A percentile compares a stretch with the other conserved stretches of the same genome.
Conservation (phyloP, 1,140 invertebrate genomes). For the Aphaenogaster rudis region DNA sequence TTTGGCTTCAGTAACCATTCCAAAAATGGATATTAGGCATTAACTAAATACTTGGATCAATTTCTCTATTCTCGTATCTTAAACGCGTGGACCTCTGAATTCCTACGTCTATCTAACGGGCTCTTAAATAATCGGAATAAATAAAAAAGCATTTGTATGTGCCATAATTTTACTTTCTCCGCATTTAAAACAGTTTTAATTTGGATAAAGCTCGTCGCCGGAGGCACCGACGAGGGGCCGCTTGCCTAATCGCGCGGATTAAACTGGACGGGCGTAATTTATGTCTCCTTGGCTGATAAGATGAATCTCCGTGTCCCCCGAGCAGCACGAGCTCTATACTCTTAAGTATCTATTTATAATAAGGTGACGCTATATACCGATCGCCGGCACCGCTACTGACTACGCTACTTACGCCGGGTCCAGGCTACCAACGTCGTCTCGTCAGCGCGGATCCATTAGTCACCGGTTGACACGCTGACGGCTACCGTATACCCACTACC, state of each 20-base stretch:
- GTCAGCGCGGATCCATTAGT: slow-evolving; percentile 84
- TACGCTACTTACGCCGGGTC: slow-evolving; percentile 68
- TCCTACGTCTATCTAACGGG: background rate
- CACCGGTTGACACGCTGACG: slow-evolving; percentile 83
- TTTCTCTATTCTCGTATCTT: slow-evolving; percentile 13
- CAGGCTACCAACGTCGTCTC: slow-evolving; percentile 78
- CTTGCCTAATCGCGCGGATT: slow-evolving; percentile 69
- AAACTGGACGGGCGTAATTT: slow-evolving; percentile 72
- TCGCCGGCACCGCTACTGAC: slow-evolving; percentile 60
- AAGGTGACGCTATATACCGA: slow-evolving; percentile 73
- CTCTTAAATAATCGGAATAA: slow-evolving; percentile 30
- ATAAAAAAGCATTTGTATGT: slow-evolving; percentile 27
- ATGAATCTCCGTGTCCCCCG: slow-evolving; percentile 75
- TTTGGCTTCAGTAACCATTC: background rate
- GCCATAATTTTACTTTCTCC: slow-evolving; percentile 29
- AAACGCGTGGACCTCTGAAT: background rate
- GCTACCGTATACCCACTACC: slow-evolving; percentile 79
- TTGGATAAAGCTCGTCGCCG: background rate
- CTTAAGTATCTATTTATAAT: slow-evolving; percentile 82
- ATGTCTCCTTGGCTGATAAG: slow-evolving; percentile 74
- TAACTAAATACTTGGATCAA: slow-evolving; percentile 5
- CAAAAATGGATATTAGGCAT: slow-evolving; percentile 33
- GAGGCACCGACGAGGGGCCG: slow-evolving; percentile 34
- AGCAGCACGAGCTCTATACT: slow-evolving; percentile 61
- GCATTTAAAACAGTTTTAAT: slow-evolving; percentile 43